These are phyloP conservation scores for Melinaea menophilus DNA, from an alignment of 2,888 invertebrate genomes.

Conservation along the genomic window DNA sequence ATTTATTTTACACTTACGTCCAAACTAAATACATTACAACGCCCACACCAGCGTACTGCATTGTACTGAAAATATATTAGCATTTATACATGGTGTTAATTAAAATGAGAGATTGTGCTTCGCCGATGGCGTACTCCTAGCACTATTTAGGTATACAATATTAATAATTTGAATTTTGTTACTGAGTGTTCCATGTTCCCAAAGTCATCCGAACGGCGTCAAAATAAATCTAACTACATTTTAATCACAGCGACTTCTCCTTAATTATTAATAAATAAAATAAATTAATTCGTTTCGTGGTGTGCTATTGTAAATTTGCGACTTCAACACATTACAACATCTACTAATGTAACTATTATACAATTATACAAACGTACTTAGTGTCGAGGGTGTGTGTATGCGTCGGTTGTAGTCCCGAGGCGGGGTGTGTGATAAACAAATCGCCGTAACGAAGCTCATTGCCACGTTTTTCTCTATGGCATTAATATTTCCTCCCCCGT, in stretches of 20 bases:
- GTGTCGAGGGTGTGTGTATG: conserved; percentile 44
- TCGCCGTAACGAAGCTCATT: conserved; percentile 70
- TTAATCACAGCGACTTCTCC: conserved; percentile 63
- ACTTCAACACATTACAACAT: conserved; percentile 54
- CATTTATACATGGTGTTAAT: conserved; percentile 33
- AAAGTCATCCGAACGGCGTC: conserved; percentile 31
- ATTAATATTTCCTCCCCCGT: conserved; percentile 72
- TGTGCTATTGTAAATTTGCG: conserved; percentile 47
- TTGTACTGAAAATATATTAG: conserved; percentile 64
- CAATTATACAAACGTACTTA: conserved; percentile 66
- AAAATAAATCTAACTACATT: conserved; percentile 56
- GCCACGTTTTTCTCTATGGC: conserved; percentile 63
- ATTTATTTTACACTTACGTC: conserved; percentile 72
- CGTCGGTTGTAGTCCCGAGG: conserved; percentile 53
- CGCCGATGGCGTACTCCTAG: conserved; percentile 36
- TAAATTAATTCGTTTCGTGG: conserved; percentile 62
- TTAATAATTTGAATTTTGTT: conserved; percentile 38
- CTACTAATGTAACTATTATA: conserved; percentile 58
- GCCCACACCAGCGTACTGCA: conserved; percentile 67
- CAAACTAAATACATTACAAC: conserved; percentile 61
- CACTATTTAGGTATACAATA: conserved; percentile 37
- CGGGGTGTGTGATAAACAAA: conserved; percentile 62
- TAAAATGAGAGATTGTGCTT: conserved; percentile 44
- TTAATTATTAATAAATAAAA: conserved; percentile 63
- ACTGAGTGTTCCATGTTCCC: conserved; percentile 29